A percentile compares a stretch with the other conserved stretches of the same genome.
Conservation (phyloP, 2,797 vertebrate genomes). For the Neoniphon sammara region DNA sequence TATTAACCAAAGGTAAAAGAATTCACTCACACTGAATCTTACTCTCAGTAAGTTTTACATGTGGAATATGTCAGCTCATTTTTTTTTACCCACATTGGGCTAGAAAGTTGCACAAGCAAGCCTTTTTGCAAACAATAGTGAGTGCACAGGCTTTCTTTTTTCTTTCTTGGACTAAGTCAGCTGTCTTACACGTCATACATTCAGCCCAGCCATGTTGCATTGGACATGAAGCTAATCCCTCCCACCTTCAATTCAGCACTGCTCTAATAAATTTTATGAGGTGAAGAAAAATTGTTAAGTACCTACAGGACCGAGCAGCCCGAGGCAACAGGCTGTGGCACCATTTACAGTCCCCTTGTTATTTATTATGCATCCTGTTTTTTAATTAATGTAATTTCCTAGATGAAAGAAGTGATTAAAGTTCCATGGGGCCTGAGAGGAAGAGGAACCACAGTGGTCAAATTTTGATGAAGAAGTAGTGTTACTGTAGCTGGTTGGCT, state of each 20-base stretch:
- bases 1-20: conserved; percentile 6
- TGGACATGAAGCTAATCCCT: conserved; percentile 35
- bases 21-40: conserved; percentile 17
- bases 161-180: conserved; percentile 40
- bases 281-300: conserved; percentile 52
- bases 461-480: conserved; percentile 70
- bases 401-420: conserved; percentile 78
- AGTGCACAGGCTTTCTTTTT: conserved; percentile 15
- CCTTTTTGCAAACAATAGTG: conserved; percentile 11
- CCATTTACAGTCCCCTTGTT: conserved; percentile 58
- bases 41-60: conserved; percentile 6
- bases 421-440: conserved; percentile 66
- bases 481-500: conserved; percentile 39
- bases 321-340: conserved; percentile 56
- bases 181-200: conserved; percentile 34
- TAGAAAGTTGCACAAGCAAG: conserved; percentile 45
- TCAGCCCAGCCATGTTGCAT: conserved; percentile 23
- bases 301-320: conserved; percentile 56
- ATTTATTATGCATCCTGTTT: conserved; percentile 78
- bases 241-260: conserved; percentile 44
- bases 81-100: conserved; percentile 57
- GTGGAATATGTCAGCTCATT: conserved; percentile 20
- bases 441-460: conserved; percentile 73
- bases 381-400: conserved; percentile 80
- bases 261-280: conserved; percentile 53